These are phyloP conservation scores for Carettochelys insculpta DNA, from an alignment of 2,113 vertebrate species.

Conservation along the genomic window DNA sequence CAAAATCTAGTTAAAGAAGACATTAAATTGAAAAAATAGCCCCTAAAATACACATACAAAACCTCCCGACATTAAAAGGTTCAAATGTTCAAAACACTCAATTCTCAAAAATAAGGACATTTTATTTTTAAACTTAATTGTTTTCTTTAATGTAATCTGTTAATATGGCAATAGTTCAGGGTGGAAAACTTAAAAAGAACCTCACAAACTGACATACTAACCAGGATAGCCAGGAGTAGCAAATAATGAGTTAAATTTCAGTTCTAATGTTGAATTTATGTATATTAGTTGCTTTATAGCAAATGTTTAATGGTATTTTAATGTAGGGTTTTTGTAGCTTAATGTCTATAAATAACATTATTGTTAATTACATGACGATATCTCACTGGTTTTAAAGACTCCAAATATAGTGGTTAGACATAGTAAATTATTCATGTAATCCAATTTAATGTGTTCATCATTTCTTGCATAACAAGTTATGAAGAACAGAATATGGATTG, in stretches of 20 bases:
- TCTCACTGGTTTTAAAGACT: background rate
- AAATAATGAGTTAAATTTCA: background rate
- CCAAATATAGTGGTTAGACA: background rate
- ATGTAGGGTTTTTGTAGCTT: background rate
- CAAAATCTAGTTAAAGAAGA: background rate
- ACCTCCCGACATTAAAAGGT: background rate
- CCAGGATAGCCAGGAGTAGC: background rate
- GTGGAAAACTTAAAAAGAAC: background rate
- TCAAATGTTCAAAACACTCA: no score
- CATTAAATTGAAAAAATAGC: background rate
- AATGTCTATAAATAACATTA: background rate
- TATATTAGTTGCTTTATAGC: background rate
- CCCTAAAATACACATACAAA: background rate
- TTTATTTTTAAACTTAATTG: background rate
- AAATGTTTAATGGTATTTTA: background rate
- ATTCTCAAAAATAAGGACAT: background rate
- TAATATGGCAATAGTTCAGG: background rate
- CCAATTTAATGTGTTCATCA: background rate
- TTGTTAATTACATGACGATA: background rate
- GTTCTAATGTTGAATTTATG: background rate
- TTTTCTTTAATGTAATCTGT: background rate
- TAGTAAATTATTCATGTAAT: constrained; percentile 34
- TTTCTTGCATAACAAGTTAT: constrained; percentile 26
- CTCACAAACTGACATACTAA: background rate
- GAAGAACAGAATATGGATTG: constrained; percentile 29